These are phyloP conservation scores for Bombus consobrinus DNA, from an alignment of 1,140 invertebrate species.

Conservation along the genomic window DNA sequence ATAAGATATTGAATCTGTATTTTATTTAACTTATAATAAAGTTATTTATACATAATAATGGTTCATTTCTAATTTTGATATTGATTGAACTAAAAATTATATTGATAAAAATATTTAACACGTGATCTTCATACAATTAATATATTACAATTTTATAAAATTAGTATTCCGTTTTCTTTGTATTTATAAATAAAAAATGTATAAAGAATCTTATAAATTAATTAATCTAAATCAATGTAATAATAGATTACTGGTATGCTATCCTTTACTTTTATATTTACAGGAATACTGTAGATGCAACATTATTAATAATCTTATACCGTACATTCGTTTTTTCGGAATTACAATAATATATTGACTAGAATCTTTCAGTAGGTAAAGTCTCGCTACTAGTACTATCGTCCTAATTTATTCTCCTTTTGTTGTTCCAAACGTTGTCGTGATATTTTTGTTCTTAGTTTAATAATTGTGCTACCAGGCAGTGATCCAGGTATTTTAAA, in stretches of 20 bases:
- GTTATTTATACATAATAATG: slow-evolving; percentile 36
- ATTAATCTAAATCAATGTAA: slow-evolving; percentile 38
- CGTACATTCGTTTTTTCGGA: slow-evolving; percentile 41
- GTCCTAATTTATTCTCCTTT: slow-evolving; percentile 72
- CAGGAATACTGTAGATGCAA: slow-evolving; percentile 52
- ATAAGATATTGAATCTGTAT: slow-evolving; percentile 49
- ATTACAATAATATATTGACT: slow-evolving; percentile 70
- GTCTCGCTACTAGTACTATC: slow-evolving; percentile 72
- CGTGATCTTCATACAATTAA: slow-evolving; percentile 23
- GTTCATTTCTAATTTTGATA: neutral
- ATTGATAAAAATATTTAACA: slow-evolving; percentile 29
- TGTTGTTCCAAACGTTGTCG: slow-evolving; percentile 82
- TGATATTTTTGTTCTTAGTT: slow-evolving; percentile 84
- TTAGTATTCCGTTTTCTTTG: slow-evolving; percentile 2
- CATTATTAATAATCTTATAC: slow-evolving; percentile 57
- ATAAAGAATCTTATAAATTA: slow-evolving; percentile 56
- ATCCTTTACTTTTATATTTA: slow-evolving; percentile 47
- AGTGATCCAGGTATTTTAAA: slow-evolving; percentile 91
- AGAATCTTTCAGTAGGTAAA: slow-evolving; percentile 65
- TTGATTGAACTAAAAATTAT: slow-evolving; percentile 20
- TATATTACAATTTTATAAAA: slow-evolving; percentile 45
- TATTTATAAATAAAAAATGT: slow-evolving; percentile 51
- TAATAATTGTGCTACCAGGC: slow-evolving; percentile 85
- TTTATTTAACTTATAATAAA: slow-evolving; percentile 62
- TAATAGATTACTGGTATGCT: slow-evolving; percentile 47